Evolutionary conservation across 1,140 invertebrate genomes (phyloP).

Genomic region (Neotoxoptera formosana): DNA sequence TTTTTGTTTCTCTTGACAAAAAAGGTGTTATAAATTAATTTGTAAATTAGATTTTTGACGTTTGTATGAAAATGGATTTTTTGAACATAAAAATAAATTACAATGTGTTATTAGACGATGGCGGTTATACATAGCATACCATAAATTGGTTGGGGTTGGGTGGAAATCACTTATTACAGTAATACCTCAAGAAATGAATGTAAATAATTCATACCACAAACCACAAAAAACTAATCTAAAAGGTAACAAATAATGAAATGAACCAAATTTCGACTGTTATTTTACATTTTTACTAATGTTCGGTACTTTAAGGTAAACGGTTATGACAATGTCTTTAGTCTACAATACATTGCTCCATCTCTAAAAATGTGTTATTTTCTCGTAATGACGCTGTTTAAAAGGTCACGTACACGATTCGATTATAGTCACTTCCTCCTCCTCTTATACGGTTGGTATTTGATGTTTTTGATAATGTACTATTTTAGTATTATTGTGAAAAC

Average conservation of each 20-base stretch:
- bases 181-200: background rate
- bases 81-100: background rate
- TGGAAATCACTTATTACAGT: background rate
- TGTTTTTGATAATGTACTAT: background rate
- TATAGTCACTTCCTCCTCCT: background rate
- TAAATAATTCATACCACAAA: background rate
- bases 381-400: background rate
- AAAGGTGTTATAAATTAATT: background rate
- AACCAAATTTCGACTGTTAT: background rate
- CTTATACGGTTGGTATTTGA: background rate
- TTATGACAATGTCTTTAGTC: background rate
- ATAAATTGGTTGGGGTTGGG: background rate
- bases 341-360: background rate
- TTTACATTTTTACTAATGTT: background rate
- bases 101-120: background rate
- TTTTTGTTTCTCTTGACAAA: background rate
- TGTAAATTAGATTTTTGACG: background rate
- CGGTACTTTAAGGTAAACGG: background rate
- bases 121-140: background rate
- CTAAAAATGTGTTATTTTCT: background rate
- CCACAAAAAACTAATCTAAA: background rate
- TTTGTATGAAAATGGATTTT: background rate
- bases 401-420: background rate
- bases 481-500: conserved; percentile 8
- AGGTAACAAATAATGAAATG: background rate